These are phyloP conservation scores for Catostylus mosaicus DNA, from an alignment of 30 jellyfish, hydroid and myxozoan species.

Conservation along the genomic window DNA sequence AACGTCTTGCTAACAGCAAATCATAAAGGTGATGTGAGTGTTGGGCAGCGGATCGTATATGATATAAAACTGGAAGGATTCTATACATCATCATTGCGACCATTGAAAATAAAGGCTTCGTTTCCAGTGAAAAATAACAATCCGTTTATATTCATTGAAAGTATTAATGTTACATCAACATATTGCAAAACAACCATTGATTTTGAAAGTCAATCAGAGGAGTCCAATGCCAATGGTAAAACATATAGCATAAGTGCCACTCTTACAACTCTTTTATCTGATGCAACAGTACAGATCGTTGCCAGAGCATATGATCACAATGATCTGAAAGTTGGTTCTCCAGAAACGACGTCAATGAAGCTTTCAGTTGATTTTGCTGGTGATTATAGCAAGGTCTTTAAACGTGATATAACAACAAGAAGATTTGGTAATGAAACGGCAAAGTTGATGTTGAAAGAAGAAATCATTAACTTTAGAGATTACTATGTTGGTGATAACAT, in stretches of 20 bases:
- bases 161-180: neutral
- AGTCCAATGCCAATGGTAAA: neutral
- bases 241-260: neutral
- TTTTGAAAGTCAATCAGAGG: neutral
- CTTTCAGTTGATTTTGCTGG: neutral
- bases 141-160: slow-evolving; percentile 8
- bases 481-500: slow-evolving; percentile 9
- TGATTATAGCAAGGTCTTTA: neutral
- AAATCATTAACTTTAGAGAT: neutral
- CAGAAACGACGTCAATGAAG: neutral
- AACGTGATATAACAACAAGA: neutral
- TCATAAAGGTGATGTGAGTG: neutral
- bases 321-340: neutral
- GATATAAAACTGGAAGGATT: slow-evolving; percentile 15
- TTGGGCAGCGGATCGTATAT: slow-evolving; percentile 16
- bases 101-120: neutral
- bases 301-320: slow-evolving; percentile 35
- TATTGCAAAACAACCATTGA: neutral
- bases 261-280: slow-evolving; percentile 13
- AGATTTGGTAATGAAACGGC: slow-evolving; percentile 21
- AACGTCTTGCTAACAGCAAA: neutral
- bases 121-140: slow-evolving; percentile 12
- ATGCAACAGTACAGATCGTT: slow-evolving; percentile 20
- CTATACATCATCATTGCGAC: slow-evolving; percentile 24
- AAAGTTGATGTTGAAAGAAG: neutral